Percentiles rank a stretch among this genome's conserved stretches.
Conservation (phyloP, 2,797 vertebrate genomes). For the Pseudochirops cupreus region DNA sequence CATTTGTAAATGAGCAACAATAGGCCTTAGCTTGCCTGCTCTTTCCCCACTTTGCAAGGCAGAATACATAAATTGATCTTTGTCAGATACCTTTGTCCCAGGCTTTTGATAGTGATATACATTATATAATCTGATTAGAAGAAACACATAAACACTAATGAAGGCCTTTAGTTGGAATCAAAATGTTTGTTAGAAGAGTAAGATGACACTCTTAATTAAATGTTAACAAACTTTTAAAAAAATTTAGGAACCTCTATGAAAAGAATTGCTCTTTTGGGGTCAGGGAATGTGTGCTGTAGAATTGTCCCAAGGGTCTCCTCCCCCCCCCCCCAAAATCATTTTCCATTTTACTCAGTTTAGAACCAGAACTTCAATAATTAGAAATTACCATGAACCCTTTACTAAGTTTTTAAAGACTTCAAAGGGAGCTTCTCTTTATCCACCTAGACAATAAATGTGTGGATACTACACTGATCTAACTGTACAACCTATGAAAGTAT, state of each 20-base stretch:
- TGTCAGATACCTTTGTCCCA: background rate
- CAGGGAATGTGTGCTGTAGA: slow-evolving; percentile 37
- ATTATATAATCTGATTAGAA: slow-evolving; percentile 58
- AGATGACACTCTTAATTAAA: slow-evolving; percentile 12
- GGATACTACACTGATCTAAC: slow-evolving; percentile 8
- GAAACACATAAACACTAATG: slow-evolving; percentile 46
- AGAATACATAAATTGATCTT: slow-evolving; percentile 19
- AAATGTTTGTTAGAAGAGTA: slow-evolving; percentile 40
- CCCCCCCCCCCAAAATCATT: slow-evolving; percentile 21
- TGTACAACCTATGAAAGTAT: background rate
- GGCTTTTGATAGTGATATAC: slow-evolving; percentile 36
- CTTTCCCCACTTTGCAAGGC: slow-evolving; percentile 22
- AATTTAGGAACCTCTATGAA: slow-evolving; percentile 45
- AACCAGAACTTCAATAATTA: slow-evolving; percentile 10
- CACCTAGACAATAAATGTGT: slow-evolving; percentile 15
- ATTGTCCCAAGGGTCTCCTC: slow-evolving; percentile 21
- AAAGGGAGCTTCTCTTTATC: slow-evolving; percentile 29
- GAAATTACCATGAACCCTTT: slow-evolving; percentile 31
- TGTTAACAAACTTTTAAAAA: slow-evolving; percentile 33
- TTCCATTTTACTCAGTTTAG: slow-evolving; percentile 28
- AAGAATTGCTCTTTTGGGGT: background rate
- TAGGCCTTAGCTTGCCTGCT: slow-evolving; percentile 50
- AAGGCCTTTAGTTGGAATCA: slow-evolving; percentile 53
- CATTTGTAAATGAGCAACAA: slow-evolving; percentile 54
- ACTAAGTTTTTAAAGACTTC: slow-evolving; percentile 31